These are phyloP conservation scores for Telmatochromis brachygnathus DNA, from an alignment of 2,113 vertebrate genomes.

Conservation along the genomic window DNA sequence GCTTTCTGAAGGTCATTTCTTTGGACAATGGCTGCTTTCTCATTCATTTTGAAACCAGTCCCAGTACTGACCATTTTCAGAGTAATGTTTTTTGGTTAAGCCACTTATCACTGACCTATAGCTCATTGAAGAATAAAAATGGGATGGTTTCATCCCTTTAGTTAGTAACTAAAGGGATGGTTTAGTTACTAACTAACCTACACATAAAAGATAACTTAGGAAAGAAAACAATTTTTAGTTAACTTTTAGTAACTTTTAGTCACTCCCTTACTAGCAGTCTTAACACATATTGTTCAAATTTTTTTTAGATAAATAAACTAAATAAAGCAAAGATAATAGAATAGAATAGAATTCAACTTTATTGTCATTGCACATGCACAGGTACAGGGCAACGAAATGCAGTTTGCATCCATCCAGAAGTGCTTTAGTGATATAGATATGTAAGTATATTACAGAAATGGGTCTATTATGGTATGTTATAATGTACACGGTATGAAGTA, in stretches of 20 bases:
- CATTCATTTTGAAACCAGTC: background rate
- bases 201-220: background rate
- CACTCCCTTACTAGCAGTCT: background rate
- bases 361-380: too few relatives aligned
- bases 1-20: background rate
- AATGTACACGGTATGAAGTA: too few relatives aligned
- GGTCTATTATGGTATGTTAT: too few relatives aligned
- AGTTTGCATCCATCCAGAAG: too few relatives aligned
- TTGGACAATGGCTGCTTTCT: background rate
- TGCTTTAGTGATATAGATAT: too few relatives aligned
- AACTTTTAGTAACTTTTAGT: background rate
- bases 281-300: background rate
- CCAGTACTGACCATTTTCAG: background rate
- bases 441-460: too few relatives aligned
- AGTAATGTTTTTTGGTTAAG: background rate
- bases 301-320: background rate
- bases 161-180: too few relatives aligned
- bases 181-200: background rate
- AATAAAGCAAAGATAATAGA: background rate
- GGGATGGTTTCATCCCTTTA: background rate
- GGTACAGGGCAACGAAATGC: too few relatives aligned
- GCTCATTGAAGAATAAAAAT: background rate
- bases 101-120: background rate
- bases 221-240: background rate
- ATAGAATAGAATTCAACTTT: too few relatives aligned